Base-by-base conservation (phyloP, 2,113 vertebrate genomes). In the Upupa epops region DNA sequence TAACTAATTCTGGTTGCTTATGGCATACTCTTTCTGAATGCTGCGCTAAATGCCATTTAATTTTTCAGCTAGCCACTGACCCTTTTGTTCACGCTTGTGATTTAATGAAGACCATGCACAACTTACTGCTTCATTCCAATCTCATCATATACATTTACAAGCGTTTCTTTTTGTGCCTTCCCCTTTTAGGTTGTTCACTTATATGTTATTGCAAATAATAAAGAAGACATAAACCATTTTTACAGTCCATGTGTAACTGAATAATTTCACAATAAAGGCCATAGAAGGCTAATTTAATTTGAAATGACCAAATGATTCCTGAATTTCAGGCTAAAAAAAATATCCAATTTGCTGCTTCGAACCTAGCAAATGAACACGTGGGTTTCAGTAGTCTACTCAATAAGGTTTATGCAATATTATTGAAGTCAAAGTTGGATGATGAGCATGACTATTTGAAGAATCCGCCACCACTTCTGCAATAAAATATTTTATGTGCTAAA, bases 41-140 rank as follows among this genome's bases (percentile, higher is more conserved):
- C 29, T 66, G 29, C 54, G 73, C 31, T 76, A 66, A 91, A 91
- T 32, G 60, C 37, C 52, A 26, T 51, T 75, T 79, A 54, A 54
- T 84, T 79, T 91, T 73, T 87, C 29, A 63, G 68, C 21, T 31
- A 75, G 40, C 5, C 40, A 75, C 40, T 45, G 58, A 52, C 52
- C 34, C 11, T 71, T 85, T 74, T 59, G 52, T 68, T 80, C 83
- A 25, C 42, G 24, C 63, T 86, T 58, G 37, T n/a, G 70, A 74
- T 34, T 8, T 20, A 70, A 49, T 66, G 18, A 73, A 89, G 55
- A 48, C 28, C 14, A 72, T 45, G 17, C 40, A 16, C 29, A 72
- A 45, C 0, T 0, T 13, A 31, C 12, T 45, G n/a, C 5, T 60
- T 87, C 61, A 49, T 65, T 64, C 9, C 6, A 4, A 24, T 36